Evolutionary conservation across 92 coral and sea anemone genomes (phyloP).

Genomic region (Pocillopora meandrina): DNA sequence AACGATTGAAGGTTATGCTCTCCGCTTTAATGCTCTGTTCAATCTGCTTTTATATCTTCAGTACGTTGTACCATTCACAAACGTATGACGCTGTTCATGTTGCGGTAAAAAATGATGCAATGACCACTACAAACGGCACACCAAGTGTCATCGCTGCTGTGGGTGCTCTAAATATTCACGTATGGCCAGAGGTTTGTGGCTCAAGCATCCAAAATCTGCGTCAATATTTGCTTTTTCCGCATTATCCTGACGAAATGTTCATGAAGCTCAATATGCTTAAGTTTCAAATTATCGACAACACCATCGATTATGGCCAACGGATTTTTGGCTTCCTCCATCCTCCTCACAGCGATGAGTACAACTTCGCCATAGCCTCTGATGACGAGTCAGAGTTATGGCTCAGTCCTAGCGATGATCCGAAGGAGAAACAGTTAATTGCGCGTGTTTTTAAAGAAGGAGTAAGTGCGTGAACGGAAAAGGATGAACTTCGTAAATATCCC

Average conservation of each 20-base stretch:
- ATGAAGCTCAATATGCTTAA: background rate
- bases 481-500: background rate
- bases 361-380: conserved; percentile 13
- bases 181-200: background rate
- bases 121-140: too few relatives aligned
- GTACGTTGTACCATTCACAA: too few relatives aligned
- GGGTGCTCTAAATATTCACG: background rate
- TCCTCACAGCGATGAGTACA: background rate
- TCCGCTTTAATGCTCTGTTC: too few relatives aligned
- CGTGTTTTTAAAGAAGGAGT: background rate
- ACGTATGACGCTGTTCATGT: too few relatives aligned
- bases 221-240: background rate
- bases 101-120: too few relatives aligned
- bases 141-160: background rate
- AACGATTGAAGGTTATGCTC: too few relatives aligned
- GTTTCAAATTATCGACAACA: background rate
- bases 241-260: background rate
- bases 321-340: conserved; percentile 1
- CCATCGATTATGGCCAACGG: background rate
- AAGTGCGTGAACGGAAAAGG: background rate
- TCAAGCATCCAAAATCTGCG: background rate
- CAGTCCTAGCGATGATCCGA: background rate
- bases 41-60: too few relatives aligned
- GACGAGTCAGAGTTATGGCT: conserved; percentile 21
- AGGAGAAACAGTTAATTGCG: background rate